Percentiles rank a stretch among this genome's conserved stretches.
Evolutionary conservation across 2,888 invertebrate genomes (phyloP).

Genomic region (Hartigia nigra): DNA sequence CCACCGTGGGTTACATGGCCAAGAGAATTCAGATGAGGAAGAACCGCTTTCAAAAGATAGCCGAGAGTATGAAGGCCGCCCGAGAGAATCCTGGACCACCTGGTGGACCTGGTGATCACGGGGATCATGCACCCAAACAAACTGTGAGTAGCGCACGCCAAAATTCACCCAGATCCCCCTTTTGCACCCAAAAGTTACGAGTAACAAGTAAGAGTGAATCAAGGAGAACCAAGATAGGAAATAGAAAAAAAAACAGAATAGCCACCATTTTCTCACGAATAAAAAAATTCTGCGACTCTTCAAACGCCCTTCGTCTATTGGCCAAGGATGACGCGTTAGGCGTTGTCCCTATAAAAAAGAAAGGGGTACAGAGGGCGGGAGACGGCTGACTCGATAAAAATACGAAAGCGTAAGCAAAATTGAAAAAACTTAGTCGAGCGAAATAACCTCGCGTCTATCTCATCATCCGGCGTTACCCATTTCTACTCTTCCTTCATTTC

Average conservation of each 20-base stretch:
- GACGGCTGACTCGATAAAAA: neutral
- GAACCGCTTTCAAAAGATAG: slow-evolving; percentile 93
- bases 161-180: slow-evolving; percentile 23
- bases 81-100: slow-evolving; percentile 72
- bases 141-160: slow-evolving; percentile 73
- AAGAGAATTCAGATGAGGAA: slow-evolving; percentile 97
- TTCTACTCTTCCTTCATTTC: neutral
- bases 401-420: neutral
- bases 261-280: neutral
- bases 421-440: neutral
- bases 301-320: neutral
- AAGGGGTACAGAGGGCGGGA: neutral
- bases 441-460: neutral
- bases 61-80: slow-evolving; percentile 89
- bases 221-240: neutral
- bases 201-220: neutral
- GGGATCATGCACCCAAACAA: slow-evolving; percentile 81
- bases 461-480: neutral
- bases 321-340: neutral
- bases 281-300: neutral
- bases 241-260: neutral
- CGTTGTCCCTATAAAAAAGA: neutral
- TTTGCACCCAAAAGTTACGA: neutral
- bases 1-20: slow-evolving; percentile 97
- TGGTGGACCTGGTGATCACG: slow-evolving; percentile 74